Conservation (phyloP, 2,113 vertebrate species). For the Pelecanus crispus region DNA sequence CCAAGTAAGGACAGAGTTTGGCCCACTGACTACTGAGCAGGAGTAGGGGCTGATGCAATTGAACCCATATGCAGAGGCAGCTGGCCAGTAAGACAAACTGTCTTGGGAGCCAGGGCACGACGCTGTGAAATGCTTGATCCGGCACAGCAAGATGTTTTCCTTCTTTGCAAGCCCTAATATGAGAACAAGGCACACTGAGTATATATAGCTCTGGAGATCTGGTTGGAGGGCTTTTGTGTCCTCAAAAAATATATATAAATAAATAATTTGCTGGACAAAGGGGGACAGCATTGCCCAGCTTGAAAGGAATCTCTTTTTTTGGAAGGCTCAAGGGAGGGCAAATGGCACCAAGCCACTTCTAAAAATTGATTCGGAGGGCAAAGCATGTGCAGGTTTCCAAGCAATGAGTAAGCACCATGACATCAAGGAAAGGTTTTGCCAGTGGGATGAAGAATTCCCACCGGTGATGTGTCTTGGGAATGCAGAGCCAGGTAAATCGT, state of each 20-base stretch:
- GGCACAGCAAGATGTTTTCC: conserved; percentile 49
- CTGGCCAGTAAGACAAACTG: conserved; percentile 39
- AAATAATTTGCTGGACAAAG: conserved; percentile 19
- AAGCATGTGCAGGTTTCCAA: conserved; percentile 32
- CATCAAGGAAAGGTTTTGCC: conserved; percentile 35
- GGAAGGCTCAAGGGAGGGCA: neutral
- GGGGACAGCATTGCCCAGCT: neutral
- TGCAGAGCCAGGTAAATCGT: neutral
- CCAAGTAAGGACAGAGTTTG: conserved; percentile 31
- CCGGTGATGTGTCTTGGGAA: neutral
- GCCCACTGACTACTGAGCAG: neutral
- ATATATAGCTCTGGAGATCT: conserved; percentile 35
- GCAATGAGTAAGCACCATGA: conserved; percentile 32
- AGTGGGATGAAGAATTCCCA: neutral
- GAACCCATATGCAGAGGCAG: conserved; percentile 31
- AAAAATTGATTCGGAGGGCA: conserved; percentile 42
- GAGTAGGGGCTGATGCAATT: conserved; percentile 52
- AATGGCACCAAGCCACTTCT: conserved; percentile 36
- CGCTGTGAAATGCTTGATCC: conserved; percentile 40
- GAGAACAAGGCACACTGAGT: conserved; percentile 15
- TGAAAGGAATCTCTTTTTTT: conserved; percentile 28
- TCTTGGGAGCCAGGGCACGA: conserved; percentile 45
- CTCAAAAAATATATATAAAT: neutral
- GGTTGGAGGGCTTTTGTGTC: neutral
- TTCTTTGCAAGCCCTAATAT: conserved; percentile 45